These are phyloP conservation scores for Cromileptes altivelis DNA, from an alignment of 2,113 vertebrate species.

Conservation along the genomic window DNA sequence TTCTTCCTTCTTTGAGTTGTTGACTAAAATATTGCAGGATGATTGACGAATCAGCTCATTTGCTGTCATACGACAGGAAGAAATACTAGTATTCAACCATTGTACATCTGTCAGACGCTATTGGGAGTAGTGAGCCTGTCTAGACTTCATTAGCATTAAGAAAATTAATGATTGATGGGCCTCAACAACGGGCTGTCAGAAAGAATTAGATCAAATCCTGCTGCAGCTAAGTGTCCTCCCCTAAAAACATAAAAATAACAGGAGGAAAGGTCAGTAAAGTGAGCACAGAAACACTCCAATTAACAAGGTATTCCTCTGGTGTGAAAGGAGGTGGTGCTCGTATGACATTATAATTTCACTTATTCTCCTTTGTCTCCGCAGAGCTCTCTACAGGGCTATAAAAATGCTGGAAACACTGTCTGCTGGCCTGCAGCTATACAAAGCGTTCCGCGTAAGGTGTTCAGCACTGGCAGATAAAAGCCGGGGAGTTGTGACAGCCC, in stretches of 20 bases:
- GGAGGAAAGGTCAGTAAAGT: slow-evolving; percentile 44
- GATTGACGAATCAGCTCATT: slow-evolving; percentile 65
- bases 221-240: slow-evolving; percentile 38
- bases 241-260: slow-evolving; percentile 27
- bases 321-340: slow-evolving; percentile 15
- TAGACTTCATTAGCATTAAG: slow-evolving; percentile 63
- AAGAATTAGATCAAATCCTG: slow-evolving; percentile 43
- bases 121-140: slow-evolving; percentile 43
- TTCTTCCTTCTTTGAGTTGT: slow-evolving; percentile 31
- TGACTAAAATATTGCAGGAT: slow-evolving; percentile 37
- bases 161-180: slow-evolving; percentile 65
- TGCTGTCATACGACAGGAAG: slow-evolving; percentile 44
- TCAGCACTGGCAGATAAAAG: slow-evolving; percentile 45
- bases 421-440: slow-evolving; percentile 21
- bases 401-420: slow-evolving; percentile 15
- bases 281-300: slow-evolving; percentile 30
- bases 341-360: slow-evolving; percentile 49
- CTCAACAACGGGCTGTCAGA: slow-evolving; percentile 29
- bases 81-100: slow-evolving; percentile 22
- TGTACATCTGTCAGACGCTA: slow-evolving; percentile 60
- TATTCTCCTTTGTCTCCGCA: slow-evolving; percentile 13
- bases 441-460: slow-evolving; percentile 24
- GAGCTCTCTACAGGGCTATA: slow-evolving; percentile 29
- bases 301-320: slow-evolving; percentile 33
- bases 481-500: slow-evolving; percentile 57